Evolutionary conservation across 2,113 vertebrate genomes (phyloP), one percentile per base, ranked within the genome.

Genomic region (Thryonomys swinderianus): DNA sequence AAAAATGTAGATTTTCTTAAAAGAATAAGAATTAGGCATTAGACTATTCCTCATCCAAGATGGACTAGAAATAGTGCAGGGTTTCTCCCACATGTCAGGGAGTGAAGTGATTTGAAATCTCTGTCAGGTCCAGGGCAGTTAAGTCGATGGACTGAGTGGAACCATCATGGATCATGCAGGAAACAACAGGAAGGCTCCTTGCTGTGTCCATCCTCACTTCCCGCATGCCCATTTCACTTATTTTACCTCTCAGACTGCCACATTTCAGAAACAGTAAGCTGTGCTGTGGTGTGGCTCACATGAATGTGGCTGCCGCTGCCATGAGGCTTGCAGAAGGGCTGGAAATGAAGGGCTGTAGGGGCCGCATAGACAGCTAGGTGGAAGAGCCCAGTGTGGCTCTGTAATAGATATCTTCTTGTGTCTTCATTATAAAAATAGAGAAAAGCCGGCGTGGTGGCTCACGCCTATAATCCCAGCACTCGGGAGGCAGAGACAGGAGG

Each of bases 271-370:
- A 53, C 83, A 81, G 7, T 81, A 34, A 30, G 17, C 18, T 51
- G 3, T 53, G 40, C 51, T 3, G 0, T 13, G 16, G 32, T 55
- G 10, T 13, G 11, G 55, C 13, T 78, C 37, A 2, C 0, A 42
- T 32, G 61, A 74, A n/a, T 14, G 1, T 53, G 45, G 32, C 93
- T 85, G 27, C 45, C 84, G 0, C 53, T 9, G 53, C 37, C 34
- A 7, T 8, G 78, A 66, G 42, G 42, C 53, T 66, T 42, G 48
- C 7, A 20, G 42, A 74, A 42, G 10, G 23, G 21, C 34, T 27
- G 3, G 3, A 37, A 34, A 55, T 90, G 51, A 51, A 37, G 21
- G 11, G 3, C 57, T 91, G 90, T n/a, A 57, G 45, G 61, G 61
- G 42, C 20, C 66, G 20, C 37, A 51, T 40, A 30, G 30, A 62